Percentiles rank a stretch among this genome's conserved stretches.
These are phyloP conservation scores for Drosophila varians DNA, from an alignment of 1,140 invertebrate genomes.

Conservation along the genomic window DNA sequence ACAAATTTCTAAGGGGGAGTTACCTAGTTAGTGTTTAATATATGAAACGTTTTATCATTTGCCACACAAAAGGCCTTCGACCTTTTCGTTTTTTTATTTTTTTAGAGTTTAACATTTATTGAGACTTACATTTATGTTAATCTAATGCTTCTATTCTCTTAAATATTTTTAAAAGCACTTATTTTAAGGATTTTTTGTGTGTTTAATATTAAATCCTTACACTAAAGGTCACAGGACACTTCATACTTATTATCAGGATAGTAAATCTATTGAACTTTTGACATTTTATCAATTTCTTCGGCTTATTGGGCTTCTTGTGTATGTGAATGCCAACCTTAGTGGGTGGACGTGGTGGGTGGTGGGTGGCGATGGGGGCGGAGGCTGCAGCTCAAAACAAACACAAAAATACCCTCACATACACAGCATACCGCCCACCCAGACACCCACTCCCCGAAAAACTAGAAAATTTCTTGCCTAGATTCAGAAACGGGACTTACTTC, in stretches of 20 bases:
- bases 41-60: constrained; percentile 1
- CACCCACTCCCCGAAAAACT: constrained; percentile 17
- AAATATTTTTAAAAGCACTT: neutral
- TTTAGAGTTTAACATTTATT: neutral
- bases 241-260: neutral
- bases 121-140: neutral
- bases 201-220: neutral
- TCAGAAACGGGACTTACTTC: constrained; percentile 55
- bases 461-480: neutral
- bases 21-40: neutral
- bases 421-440: constrained; percentile 45
- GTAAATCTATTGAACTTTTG: constrained; percentile 16
- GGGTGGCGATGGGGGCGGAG: constrained; percentile 12
- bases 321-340: constrained; percentile 22
- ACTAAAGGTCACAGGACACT: neutral
- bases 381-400: constrained; percentile 69
- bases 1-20: neutral
- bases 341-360: constrained; percentile 1
- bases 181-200: neutral
- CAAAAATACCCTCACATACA: constrained; percentile 69
- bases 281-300: constrained; percentile 36
- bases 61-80: neutral
- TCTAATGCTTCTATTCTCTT: neutral
- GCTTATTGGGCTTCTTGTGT: constrained; percentile 18
- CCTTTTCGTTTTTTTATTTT: neutral